Percentiles rank a stretch among this genome's conserved stretches.
These are phyloP conservation scores for Hybognathus amarus DNA, from an alignment of 2,797 vertebrate genomes.

Conservation along the genomic window DNA sequence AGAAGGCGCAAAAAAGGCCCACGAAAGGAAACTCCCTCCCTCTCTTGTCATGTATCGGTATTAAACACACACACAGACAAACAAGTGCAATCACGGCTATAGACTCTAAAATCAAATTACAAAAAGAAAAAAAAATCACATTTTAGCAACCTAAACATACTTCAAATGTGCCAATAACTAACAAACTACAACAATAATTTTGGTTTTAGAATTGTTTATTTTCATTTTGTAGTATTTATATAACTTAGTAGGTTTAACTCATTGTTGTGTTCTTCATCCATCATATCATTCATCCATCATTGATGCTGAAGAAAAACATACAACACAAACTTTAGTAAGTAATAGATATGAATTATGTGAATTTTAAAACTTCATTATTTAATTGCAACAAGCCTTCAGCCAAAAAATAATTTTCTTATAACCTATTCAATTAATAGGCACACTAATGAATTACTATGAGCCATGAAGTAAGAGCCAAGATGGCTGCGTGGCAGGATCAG, in stretches of 20 bases:
- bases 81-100: no score
- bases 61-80: neutral
- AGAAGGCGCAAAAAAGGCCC: neutral
- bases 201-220: neutral
- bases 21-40: neutral
- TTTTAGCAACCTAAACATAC: neutral
- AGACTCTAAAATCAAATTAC: neutral
- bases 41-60: neutral
- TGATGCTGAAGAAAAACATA: neutral
- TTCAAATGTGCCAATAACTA: neutral
- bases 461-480: slow-evolving; percentile 30
- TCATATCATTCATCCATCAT: neutral
- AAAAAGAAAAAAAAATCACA: neutral
- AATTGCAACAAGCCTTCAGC: neutral
- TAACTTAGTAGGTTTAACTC: neutral
- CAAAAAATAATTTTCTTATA: neutral
- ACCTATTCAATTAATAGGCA: neutral
- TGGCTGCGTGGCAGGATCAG: neutral
- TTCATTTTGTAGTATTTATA: neutral
- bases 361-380: neutral
- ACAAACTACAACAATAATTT: neutral
- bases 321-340: neutral
- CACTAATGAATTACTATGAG: neutral
- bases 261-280: neutral
- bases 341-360: neutral